Percentiles rank a stretch among this genome's conserved stretches.
Conservation (phyloP, 2,888 invertebrate genomes). For the Volucella bombylans region DNA sequence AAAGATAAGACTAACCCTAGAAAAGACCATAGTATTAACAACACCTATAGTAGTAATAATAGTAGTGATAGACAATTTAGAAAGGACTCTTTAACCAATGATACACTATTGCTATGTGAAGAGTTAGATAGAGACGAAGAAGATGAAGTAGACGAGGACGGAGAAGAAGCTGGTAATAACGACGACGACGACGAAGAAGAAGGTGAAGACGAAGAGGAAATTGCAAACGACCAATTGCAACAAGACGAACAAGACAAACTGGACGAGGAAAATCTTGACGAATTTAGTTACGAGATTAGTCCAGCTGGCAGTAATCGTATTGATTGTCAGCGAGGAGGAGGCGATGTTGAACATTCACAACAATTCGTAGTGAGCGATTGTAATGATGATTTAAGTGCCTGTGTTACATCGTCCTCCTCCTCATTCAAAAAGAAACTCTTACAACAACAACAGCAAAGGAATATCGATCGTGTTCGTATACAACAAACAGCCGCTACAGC, state of each 20-base stretch:
- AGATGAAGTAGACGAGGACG: slow-evolving; percentile 62
- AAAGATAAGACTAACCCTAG: slow-evolving; percentile 74
- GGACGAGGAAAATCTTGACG: slow-evolving; percentile 72
- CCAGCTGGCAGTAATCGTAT: slow-evolving; percentile 35
- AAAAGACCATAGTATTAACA: slow-evolving; percentile 79
- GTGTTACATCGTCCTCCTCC: slow-evolving; percentile 76
- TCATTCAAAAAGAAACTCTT: slow-evolving; percentile 71
- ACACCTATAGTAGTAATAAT: slow-evolving; percentile 79
- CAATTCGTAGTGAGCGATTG: slow-evolving; percentile 73
- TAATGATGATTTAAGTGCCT: slow-evolving; percentile 75
- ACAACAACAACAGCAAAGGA: slow-evolving; percentile 66
- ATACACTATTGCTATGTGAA: slow-evolving; percentile 80
- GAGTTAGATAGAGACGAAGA: slow-evolving; percentile 80
- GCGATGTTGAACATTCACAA: slow-evolving; percentile 69
- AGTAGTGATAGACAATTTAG: slow-evolving; percentile 76
- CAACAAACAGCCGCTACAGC: slow-evolving; percentile 67
- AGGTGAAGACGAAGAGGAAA: slow-evolving; percentile 72
- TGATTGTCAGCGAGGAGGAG: slow-evolving; percentile 70
- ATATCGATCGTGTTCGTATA: slow-evolving; percentile 62
- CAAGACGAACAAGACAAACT: slow-evolving; percentile 66
- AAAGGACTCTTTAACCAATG: slow-evolving; percentile 80
- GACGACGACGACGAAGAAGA: slow-evolving; percentile 61
- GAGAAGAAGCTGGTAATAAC: slow-evolving; percentile 55
- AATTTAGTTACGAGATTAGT: slow-evolving; percentile 66
- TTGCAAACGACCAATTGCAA: slow-evolving; percentile 58